These are phyloP conservation scores for Anagrus nilaparvatae DNA, from an alignment of 1,140 invertebrate species.

Conservation along the genomic window DNA sequence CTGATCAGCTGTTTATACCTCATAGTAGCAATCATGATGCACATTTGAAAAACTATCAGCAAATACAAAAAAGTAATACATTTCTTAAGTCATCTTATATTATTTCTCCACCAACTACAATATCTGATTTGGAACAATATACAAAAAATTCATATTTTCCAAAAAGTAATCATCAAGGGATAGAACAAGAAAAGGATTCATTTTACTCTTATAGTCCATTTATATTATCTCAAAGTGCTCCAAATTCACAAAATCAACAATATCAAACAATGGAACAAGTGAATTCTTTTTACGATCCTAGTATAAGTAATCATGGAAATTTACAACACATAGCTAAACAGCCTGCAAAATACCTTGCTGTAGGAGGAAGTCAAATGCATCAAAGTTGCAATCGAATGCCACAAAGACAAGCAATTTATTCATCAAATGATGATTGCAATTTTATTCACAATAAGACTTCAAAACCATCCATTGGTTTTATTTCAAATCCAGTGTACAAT, in stretches of 20 bases:
- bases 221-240: background rate
- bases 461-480: background rate
- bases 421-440: conserved; percentile 1
- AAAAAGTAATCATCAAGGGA: background rate
- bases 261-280: background rate
- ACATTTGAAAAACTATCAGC: background rate
- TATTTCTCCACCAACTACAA: background rate
- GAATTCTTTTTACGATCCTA: background rate
- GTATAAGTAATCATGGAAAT: background rate
- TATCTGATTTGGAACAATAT: background rate
- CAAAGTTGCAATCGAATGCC: conserved; percentile 12
- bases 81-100: background rate
- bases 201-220: too few species aligned
- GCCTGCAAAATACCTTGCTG: conserved; percentile 20
- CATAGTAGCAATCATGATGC: too few species aligned
- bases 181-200: background rate
- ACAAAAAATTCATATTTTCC: background rate
- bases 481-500: too few species aligned
- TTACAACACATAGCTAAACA: conserved; percentile 12
- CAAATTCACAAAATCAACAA: background rate
- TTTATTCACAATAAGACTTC: background rate
- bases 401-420: conserved; percentile 14
- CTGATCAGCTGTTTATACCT: too few species aligned
- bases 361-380: conserved; percentile 14
- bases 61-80: background rate